Evolutionary conservation across 2,113 vertebrate species (phyloP).

Genomic region (Columba janthina): DNA sequence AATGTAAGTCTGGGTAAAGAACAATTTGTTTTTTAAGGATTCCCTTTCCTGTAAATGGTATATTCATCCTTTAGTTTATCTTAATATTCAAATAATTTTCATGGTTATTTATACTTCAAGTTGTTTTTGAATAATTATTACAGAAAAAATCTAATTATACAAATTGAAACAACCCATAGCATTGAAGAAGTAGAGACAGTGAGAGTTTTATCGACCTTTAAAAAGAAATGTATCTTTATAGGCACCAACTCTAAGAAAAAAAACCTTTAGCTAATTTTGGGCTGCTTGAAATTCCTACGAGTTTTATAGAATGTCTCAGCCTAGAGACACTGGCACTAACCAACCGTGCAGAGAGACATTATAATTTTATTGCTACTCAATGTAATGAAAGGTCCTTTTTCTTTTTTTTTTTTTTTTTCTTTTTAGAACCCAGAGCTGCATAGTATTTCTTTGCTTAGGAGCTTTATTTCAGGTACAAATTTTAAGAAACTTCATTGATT

Average conservation of each 20-base stretch:
- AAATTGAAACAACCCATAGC: neutral
- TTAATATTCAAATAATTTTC: neutral
- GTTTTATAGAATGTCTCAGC: neutral
- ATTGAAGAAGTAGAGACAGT: neutral
- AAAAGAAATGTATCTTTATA: neutral
- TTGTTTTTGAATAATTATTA: neutral
- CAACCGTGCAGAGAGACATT: neutral
- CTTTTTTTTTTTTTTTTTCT: too few species aligned
- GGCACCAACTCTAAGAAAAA: neutral
- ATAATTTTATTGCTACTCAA: neutral
- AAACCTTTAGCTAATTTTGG: neutral
- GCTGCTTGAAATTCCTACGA: neutral
- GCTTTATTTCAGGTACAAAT: neutral
- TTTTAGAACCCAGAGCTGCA: neutral
- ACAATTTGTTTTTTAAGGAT: neutral
- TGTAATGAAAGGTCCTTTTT: neutral
- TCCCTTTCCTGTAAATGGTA: neutral
- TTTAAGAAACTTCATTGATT: neutral
- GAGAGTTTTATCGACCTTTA: neutral
- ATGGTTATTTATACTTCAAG: neutral
- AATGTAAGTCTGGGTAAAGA: neutral
- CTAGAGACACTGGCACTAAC: neutral
- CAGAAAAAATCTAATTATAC: neutral
- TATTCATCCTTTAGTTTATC: neutral
- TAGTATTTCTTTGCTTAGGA: neutral